Evolutionary conservation across 2,888 invertebrate genomes (phyloP), one percentile per base, ranked within the genome.

Genomic region (Dryococelus australis): DNA sequence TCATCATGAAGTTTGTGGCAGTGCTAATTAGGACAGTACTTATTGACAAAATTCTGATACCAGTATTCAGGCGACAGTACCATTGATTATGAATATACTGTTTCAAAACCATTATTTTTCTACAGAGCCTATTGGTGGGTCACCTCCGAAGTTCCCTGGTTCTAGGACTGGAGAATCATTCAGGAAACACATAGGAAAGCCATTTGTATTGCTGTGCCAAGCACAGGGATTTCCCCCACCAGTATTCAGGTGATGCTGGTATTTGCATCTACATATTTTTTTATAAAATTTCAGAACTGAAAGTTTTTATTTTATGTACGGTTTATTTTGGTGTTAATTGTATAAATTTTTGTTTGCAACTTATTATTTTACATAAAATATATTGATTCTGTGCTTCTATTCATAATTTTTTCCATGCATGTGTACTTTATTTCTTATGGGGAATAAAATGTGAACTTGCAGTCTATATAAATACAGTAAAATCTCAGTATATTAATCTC

Each of bases 161-260:
- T 88, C 85, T 47, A 88, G 86, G 86, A 89, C 87, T 27, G 88
- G 87, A 85, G 88, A 89, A 87, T 87, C 90, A 28, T 89, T 89
- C 86, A 86, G 88, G 83, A 87, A 88, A 51, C 85, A 87, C 85
- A 28, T 90, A 35, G 91, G 91, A 5, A 88, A 90, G 43, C 90
- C 90, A 20, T 90, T 91, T 13, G 91, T 92, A 87, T 90, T 93
- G 13, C 90, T 92, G 3, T 93, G 92, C 89, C 92, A 92, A 47
- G 92, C 92, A 47, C 92, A 91, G 88, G 92, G 92, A 24, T 91
- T 91, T 89, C 93, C 93, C 6, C 90, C 92, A 5, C 92, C 93
- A 43, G 80, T 87, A 85, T 91, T 90, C 90, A 90, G 90, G 79
- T 51, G 51, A 47, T 28, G 24, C 12, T 65, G 35, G 35, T 13